Evolutionary conservation across 2,797 vertebrate species (phyloP).

Genomic region (Helarctos malayanus): DNA sequence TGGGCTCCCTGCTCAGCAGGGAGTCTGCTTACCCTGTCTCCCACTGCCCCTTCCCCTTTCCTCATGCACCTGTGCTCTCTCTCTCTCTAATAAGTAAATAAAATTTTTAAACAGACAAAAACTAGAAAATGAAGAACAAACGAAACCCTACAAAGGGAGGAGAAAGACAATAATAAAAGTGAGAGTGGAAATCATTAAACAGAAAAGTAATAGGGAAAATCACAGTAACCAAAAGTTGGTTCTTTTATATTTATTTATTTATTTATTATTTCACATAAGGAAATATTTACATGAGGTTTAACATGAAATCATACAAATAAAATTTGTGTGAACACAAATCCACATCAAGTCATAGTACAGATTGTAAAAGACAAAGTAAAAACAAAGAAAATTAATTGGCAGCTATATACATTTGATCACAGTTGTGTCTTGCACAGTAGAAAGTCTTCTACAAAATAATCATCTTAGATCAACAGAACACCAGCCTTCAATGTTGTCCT

Average conservation of each 20-base stretch:
- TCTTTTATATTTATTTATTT: neutral
- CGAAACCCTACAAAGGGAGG: neutral
- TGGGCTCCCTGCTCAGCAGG: neutral
- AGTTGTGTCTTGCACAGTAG: neutral
- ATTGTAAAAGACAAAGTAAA: neutral
- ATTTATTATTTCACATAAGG: neutral
- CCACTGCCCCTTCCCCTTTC: neutral
- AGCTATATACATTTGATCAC: neutral
- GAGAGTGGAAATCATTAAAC: neutral
- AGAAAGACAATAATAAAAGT: neutral
- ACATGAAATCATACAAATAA: neutral
- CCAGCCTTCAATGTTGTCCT: neutral
- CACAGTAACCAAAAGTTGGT: neutral
- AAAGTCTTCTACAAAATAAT: neutral
- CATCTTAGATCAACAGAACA: neutral
- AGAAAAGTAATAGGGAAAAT: neutral
- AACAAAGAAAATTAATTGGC: neutral
- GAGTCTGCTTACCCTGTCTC: neutral
- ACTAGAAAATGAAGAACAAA: neutral
- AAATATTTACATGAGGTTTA: neutral
- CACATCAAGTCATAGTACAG: neutral
- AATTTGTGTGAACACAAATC: neutral
- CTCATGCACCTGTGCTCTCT: no score
- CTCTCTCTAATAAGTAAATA: neutral
- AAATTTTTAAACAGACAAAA: neutral